These are phyloP conservation scores for Micropoecilia bifurca DNA, from an alignment of 2,797 vertebrate genomes.

Conservation along the genomic window DNA sequence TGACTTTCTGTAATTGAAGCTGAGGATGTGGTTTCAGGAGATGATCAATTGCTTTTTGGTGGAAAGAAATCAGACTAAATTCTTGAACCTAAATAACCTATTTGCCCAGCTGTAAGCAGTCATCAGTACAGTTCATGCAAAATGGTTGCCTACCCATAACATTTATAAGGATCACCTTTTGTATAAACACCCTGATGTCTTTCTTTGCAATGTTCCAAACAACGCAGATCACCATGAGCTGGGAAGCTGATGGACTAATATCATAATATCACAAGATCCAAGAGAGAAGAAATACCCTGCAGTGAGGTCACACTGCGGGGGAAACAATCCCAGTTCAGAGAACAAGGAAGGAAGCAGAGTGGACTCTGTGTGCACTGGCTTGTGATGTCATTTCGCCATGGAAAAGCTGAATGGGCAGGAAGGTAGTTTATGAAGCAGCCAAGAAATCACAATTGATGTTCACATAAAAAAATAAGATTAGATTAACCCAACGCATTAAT, in stretches of 20 bases:
- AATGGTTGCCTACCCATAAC: conserved; percentile 2
- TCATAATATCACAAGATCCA: conserved; percentile 56
- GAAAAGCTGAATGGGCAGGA: conserved; percentile 67
- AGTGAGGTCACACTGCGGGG: conserved; percentile 65
- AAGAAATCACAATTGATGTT: conserved; percentile 26
- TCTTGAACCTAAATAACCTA: conserved; percentile 5
- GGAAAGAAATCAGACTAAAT: neutral
- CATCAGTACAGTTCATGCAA: neutral
- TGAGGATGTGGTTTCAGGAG: neutral
- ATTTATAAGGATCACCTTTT: conserved; percentile 29
- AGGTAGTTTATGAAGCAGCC: conserved; percentile 48
- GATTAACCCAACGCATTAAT: neutral
- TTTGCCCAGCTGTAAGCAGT: neutral
- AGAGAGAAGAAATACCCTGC: conserved; percentile 57
- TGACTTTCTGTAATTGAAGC: neutral
- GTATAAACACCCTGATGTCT: conserved; percentile 33
- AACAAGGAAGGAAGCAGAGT: conserved; percentile 74
- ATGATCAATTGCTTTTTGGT: neutral
- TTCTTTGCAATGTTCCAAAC: conserved; percentile 44
- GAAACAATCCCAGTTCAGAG: conserved; percentile 65
- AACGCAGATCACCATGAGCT: conserved; percentile 34
- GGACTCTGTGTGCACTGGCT: conserved; percentile 16
- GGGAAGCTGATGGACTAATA: conserved; percentile 49
- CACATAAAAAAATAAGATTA: conserved; percentile 27
- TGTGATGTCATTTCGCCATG: conserved; percentile 72